Percentiles rank a stretch among this genome's conserved stretches.
phyloP scores from a whole-genome alignment of 1,140 invertebrate species.

The Drosophila oshimai region DNA sequence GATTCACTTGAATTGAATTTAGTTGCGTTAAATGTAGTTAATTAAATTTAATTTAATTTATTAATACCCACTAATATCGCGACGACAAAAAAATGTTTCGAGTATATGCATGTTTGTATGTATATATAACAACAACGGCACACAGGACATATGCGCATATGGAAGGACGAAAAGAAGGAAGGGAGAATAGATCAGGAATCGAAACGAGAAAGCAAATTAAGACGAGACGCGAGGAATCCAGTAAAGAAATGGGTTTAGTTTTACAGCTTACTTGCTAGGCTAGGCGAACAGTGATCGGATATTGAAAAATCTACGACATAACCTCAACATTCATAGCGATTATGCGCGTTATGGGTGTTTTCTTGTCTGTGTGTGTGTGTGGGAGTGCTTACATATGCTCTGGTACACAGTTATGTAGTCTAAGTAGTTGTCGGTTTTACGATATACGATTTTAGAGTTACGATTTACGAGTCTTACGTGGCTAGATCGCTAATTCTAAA shows the following conservation, averaged over 20 bases:
- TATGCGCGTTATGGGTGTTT: slow-evolving; percentile 25
- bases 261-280: slow-evolving; percentile 56
- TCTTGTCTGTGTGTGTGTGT: slow-evolving; percentile 1
- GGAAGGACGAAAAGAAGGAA: slow-evolving; percentile 8
- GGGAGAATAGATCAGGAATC: not conserved
- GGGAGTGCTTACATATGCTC: slow-evolving; percentile 12
- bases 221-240: slow-evolving; percentile 20
- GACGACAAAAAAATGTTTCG: slow-evolving; percentile 27
- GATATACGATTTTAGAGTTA: slow-evolving; percentile 31
- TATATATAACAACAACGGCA: slow-evolving; percentile 32
- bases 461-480: slow-evolving; percentile 33
- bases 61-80: slow-evolving; percentile 43
- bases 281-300: slow-evolving; percentile 65
- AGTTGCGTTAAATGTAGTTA: slow-evolving; percentile 29
- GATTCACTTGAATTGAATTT: slow-evolving; percentile 27
- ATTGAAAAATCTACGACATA: slow-evolving; percentile 72
- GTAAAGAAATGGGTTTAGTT: slow-evolving; percentile 23
- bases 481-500: slow-evolving; percentile 36
- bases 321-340: slow-evolving; percentile 63
- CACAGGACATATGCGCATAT: slow-evolving; percentile 8
- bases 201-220: not conserved
- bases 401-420: slow-evolving; percentile 27
- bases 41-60: slow-evolving; percentile 32
- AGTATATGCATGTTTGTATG: slow-evolving; percentile 18
- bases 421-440: slow-evolving; percentile 34